These are phyloP conservation scores for Eurosta solidaginis DNA, from an alignment of 1,140 invertebrate species.

Conservation along the genomic window DNA sequence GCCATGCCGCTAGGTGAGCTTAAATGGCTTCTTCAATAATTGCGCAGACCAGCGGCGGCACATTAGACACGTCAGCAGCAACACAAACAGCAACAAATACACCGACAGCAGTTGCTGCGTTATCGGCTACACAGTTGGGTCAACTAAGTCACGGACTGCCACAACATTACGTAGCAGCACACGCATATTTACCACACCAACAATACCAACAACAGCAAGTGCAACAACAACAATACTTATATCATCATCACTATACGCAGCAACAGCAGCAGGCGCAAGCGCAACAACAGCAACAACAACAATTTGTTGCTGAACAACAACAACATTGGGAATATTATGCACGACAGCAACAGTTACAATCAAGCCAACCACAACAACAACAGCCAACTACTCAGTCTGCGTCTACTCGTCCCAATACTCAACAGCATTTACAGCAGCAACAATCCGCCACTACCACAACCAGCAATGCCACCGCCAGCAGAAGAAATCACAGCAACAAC, in stretches of 20 bases:
- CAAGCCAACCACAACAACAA: slow-evolving; percentile 38
- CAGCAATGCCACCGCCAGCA: neutral
- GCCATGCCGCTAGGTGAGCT: slow-evolving; percentile 50
- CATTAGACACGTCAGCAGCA: slow-evolving; percentile 43
- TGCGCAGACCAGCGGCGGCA: slow-evolving; percentile 52
- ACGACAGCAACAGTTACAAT: slow-evolving; percentile 44
- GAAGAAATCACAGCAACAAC: slow-evolving; percentile 7
- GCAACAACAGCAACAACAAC: slow-evolving; percentile 39
- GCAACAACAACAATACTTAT: slow-evolving; percentile 35
- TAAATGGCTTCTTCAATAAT: slow-evolving; percentile 60
- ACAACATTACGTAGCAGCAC: slow-evolving; percentile 47
- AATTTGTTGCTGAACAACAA: slow-evolving; percentile 44
- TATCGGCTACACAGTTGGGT: slow-evolving; percentile 53
- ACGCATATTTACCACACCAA: slow-evolving; percentile 35
- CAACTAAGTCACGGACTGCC: slow-evolving; percentile 45
- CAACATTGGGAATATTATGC: slow-evolving; percentile 58
- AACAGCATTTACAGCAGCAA: slow-evolving; percentile 42
- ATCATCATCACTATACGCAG: no score
- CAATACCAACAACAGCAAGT: slow-evolving; percentile 47
- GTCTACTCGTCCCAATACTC: neutral
- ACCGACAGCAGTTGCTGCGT: slow-evolving; percentile 39
- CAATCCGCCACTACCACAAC: neutral
- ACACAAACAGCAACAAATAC: slow-evolving; percentile 25
- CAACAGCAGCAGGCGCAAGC: slow-evolving; percentile 43
- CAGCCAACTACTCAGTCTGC: slow-evolving; percentile 5